These are phyloP conservation scores for Radopholus similis DNA, from an alignment of 1,140 invertebrate genomes.

Conservation along the genomic window DNA sequence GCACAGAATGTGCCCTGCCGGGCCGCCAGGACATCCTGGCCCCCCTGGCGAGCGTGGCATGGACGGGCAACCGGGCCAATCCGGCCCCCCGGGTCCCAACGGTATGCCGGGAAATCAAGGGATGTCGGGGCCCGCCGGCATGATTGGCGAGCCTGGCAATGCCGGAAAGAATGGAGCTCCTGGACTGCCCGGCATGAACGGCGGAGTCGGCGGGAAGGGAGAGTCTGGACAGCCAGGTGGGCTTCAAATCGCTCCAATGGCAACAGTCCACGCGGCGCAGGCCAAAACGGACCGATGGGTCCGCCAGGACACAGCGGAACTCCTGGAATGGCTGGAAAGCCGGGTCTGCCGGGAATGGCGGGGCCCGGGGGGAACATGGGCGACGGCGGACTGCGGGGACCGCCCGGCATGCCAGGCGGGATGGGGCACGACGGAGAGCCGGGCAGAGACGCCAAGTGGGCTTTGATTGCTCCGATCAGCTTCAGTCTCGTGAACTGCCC, in stretches of 20 bases:
- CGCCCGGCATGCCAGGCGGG: not conserved
- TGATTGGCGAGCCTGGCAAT: not conserved
- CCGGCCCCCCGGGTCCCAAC: slow-evolving; percentile 4
- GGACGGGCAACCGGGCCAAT: slow-evolving; percentile 2
- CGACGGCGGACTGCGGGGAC: not conserved
- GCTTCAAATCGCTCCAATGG: not conserved
- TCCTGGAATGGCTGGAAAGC: slow-evolving; percentile 16
- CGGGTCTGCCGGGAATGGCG: slow-evolving; percentile 11
- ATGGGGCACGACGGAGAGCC: slow-evolving; percentile 18
- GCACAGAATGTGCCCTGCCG: slow-evolving; percentile 16
- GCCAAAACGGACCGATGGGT: slow-evolving; percentile 12
- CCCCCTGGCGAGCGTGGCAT: not conserved
- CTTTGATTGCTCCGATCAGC: not conserved
- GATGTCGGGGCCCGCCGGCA: not conserved
- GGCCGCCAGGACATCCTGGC: slow-evolving; percentile 21
- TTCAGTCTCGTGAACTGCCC: not conserved
- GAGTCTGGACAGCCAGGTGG: slow-evolving; percentile 17
- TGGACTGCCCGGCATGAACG: slow-evolving; percentile 18
- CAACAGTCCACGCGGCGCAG: not conserved
- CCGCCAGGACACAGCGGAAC: slow-evolving; percentile 7
- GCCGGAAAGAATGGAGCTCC: not conserved
- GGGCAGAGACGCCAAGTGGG: slow-evolving; percentile 16
- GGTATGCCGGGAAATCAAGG: slow-evolving; percentile 13
- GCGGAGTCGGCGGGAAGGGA: slow-evolving; percentile 2
- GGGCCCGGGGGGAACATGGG: slow-evolving; percentile 13